Percentiles rank a stretch among this genome's conserved stretches.
These are phyloP conservation scores for Brachyopa scutellaris DNA, from an alignment of 2,888 invertebrate genomes.

Conservation along the genomic window DNA sequence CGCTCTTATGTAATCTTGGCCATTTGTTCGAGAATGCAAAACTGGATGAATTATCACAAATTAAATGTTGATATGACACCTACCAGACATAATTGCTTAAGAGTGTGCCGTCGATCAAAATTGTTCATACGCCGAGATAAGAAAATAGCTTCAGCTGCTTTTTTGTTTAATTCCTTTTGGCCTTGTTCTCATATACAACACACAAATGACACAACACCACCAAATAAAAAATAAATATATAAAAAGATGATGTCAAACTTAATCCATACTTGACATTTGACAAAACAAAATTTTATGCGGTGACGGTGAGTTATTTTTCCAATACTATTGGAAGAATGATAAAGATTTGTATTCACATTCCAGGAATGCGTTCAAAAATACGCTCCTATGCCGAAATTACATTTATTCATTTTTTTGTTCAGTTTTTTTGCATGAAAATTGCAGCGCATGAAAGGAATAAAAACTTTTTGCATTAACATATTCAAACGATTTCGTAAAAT, in stretches of 20 bases:
- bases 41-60: slow-evolving; percentile 21
- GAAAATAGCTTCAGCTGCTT: not conserved
- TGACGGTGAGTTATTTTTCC: not conserved
- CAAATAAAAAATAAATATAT: not conserved
- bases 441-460: no score
- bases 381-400: no score
- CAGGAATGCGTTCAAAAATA: not conserved
- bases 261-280: slow-evolving; percentile 7
- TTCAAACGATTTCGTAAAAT: no score
- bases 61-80: slow-evolving; percentile 30
- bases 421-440: no score
- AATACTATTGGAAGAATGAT: slow-evolving; percentile 1
- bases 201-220: no score
- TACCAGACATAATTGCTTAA: slow-evolving; percentile 56
- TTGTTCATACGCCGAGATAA: slow-evolving; percentile 41
- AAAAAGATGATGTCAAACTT: slow-evolving; percentile 49
- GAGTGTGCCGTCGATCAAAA: slow-evolving; percentile 40
- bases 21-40: slow-evolving; percentile 21
- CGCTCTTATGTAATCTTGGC: slow-evolving; percentile 34
- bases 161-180: not conserved
- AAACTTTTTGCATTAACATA: no score
- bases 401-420: no score
- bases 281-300: not conserved
- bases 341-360: not conserved
- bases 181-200: no score